Conservation (phyloP, 2,888 invertebrate species). For the Thumatha senex region DNA sequence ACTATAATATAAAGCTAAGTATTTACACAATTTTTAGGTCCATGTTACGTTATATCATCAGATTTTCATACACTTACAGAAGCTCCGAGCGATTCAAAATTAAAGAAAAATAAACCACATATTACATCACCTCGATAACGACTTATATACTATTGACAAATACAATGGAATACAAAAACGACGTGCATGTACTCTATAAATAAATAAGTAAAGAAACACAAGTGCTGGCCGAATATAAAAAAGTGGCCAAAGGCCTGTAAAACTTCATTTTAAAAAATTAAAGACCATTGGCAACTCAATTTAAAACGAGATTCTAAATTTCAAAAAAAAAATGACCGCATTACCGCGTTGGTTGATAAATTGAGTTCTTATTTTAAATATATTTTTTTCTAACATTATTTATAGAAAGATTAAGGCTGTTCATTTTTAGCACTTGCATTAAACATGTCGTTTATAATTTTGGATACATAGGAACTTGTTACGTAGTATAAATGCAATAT, state of each 20-base stretch:
- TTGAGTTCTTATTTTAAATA: too few species aligned
- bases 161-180: constrained; percentile 29
- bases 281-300: too few species aligned
- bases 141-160: constrained; percentile 28
- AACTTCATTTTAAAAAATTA: too few species aligned
- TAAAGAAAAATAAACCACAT: constrained; percentile 28
- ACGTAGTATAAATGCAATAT: not conserved
- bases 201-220: constrained; percentile 4
- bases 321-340: too few species aligned
- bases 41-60: constrained; percentile 53
- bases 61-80: constrained; percentile 30
- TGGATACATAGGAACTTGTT: constrained; percentile 7
- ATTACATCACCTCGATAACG: constrained; percentile 21
- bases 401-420: constrained; percentile 36
- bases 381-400: not conserved
- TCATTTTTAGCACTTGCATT: constrained; percentile 29
- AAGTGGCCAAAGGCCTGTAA: not conserved
- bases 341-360: too few species aligned
- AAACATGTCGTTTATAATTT: constrained; percentile 14
- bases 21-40: constrained; percentile 78
- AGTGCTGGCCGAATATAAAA: not conserved
- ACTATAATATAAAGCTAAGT: constrained; percentile 59
- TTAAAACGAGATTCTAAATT: too few species aligned
- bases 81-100: constrained; percentile 36
- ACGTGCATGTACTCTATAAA: constrained; percentile 12